Evolutionary conservation across 2,888 invertebrate genomes (phyloP), one percentile per base, ranked within the genome.

Genomic region (Zygaena filipendulae): DNA sequence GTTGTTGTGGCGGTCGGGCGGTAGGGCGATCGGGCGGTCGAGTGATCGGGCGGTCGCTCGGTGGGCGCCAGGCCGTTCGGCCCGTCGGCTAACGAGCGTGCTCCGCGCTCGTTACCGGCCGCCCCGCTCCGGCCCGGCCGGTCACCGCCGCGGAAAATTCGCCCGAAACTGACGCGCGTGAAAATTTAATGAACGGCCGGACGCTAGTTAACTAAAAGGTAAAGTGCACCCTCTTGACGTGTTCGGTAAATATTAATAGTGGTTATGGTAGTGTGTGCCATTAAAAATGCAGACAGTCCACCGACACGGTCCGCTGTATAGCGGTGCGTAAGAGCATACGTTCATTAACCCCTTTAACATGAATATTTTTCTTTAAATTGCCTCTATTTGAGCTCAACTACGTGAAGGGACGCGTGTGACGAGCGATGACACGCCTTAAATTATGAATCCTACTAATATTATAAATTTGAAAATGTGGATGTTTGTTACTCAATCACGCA

Each of bases 151-250:
- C 77, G 77, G 77, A 77, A 79, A 79, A 75, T 77, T 77, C 59
- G 69, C 60, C 74, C 74, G 67, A 77, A 79, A 77, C 77, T 75
- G 79, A 77, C 77, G 77, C 79, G 77, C 79, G 79, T 79, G 79
- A 79, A 79, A 79, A 79, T 79, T 79, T 79, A 79, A 79, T 79
- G 79, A 79, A 79, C 79, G 70, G 71, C 75, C 72, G 77, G 77
- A 75, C 77, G 77, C 74, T 77, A 79, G 79, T 79, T 77, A 75
- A 75, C 77, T 79, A 77, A 77, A 79, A 79, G 79, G 79, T 77
- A 77, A 79, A 79, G 75, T 77, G 77, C 77, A 75, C 79, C 77
- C 79, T 77, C 79, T 79, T 77, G 75, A 77, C 77, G 77, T 75
- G 75, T 74, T 75, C 75, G 77, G 74, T 74, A 74, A 79, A 79